Evolutionary conservation across 1,140 invertebrate species (phyloP), one percentile per base, ranked within the genome.

Genomic region (Drosophila bocqueti): DNA sequence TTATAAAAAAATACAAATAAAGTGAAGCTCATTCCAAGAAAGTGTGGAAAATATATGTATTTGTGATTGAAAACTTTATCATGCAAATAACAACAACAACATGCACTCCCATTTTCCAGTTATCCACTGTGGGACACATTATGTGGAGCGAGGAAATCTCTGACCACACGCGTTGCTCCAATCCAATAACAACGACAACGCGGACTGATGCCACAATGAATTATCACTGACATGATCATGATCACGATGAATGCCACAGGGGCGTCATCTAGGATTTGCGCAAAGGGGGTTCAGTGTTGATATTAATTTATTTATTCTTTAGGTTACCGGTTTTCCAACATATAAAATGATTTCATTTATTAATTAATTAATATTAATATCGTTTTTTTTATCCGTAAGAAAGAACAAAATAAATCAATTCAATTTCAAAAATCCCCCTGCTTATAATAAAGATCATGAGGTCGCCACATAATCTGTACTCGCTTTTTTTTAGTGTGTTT

Each of bases 151-250:
- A 26, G 40, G 24, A 47, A 69, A 40, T 26, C 24, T 62, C 29
- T 40, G 21, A 43, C 38, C 47, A 55, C 38, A 52, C 47, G 38
- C 61, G 24, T 40, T 40, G 62, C 21, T 26, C 18, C 13, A 54
- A 43, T n/a, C 42, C 29, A 46, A 52, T 24, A 38, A 38, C 29
- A 59, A 61, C 55, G 61, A 59, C 66, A 46, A 43, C 66, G 65
- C n/a, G 38, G 29, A 57, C 50, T 60, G 63, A 66, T 52, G 18
- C 54, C 62, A 72, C 54, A 43, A 65, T 42, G 80, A 66, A 78
- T 83, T 81, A 82, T 62, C 18, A 75, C 36, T 72, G 77, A 79
- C 66, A 76, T 79, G 81, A 75, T 82, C 80, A 65, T 69, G 55
- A 68, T 59, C 18, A 45, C 61, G 47, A 42, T 43, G 38, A 34